Evolutionary conservation across 2,888 invertebrate species (phyloP), one percentile per base, ranked within the genome.

Genomic region (Notodonta ziczac): DNA sequence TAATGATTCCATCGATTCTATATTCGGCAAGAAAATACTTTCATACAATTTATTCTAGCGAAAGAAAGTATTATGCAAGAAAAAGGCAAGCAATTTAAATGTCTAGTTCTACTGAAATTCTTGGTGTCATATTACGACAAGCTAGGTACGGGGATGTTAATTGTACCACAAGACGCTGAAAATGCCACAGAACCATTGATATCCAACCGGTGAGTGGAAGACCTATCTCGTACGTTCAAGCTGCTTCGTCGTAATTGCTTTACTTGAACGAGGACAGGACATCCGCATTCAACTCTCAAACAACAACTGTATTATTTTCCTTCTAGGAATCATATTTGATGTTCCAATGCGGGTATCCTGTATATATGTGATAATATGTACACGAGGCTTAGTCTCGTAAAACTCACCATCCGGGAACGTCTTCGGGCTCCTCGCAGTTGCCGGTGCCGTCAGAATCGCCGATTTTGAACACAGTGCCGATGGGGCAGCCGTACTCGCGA

Each of bases 381-480:
- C 73, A 75, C 59, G 56, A 59, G 35, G 40, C 55, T 58, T 60
- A 40, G 24, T 16, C 40, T 9, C 53, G 40, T 60, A 48, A 63
- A 69, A 95, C 97, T 97, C 91, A 98, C 98, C 98, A 98, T 95
- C 98, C 98, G 90, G 97, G 97, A 94, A 98, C 98, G 89, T 98
- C 98, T 94, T 98, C 98, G 74, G 98, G 98, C 86, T 98, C 98
- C 92, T 98, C 97, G 91, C 98, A 98, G 95, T 97, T 97, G 75
- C 98, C 98, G 77, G 97, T 96, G 82, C 98, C 98, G 78, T 98
- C 98, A 82, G 96, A 93, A 83, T 97, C 97, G 65, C 98, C 98
- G 90, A 98, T 98, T 91, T 98, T 98, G 96, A 98, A 98, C 59
- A 98, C 98, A 62, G 98, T 98, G 62, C 98, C 98, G 85, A 98